Evolutionary conservation across 2,113 vertebrate species (phyloP), one percentile per base, ranked within the genome.

Genomic region (Hippolais icterina): DNA sequence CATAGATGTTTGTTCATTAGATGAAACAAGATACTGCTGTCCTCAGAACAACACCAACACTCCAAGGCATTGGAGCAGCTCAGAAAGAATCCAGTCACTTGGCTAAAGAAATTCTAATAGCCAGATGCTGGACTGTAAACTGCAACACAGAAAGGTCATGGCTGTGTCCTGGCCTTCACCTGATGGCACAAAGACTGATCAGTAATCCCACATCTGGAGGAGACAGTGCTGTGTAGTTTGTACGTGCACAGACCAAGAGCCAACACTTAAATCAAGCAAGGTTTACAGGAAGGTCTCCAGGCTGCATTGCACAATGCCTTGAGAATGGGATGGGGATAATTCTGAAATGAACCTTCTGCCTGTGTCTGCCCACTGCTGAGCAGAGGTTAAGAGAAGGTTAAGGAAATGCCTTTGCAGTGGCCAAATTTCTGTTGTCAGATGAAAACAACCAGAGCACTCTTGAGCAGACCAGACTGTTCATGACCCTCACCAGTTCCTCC

Each of bases 331-430:
- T 27, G 59, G 41, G 50, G 59, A 64, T 59, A 85, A 85, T 87
- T 90, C 50, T 63, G 71, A 96, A 79, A 91, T 49, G 35, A 90
- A 88, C 59, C 82, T 91, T 71, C 85, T 90, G 85, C 75, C 78
- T 86, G 54, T 22, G 39, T 54, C 66, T 72, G 76, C 71, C 66
- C 79, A 74, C 88, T 44, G 91, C 86, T 81, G 92, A 90, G 88
- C 59, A 63, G 79, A 85, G 94, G 87, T 93, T 65, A 95, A 46
- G 42, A 65, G 84, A 91, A 91, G 91, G 74, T 84, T 84, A 94
- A 82, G 75, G 85, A 91, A 95, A 94, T 80, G 66, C 68, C 82
- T 96, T 63, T 85, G 84, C 94, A 85, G 71, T 0, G 0, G 71
- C 74, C 79, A 93, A 57, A 88, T 79, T 89, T 82, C 90, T 95